These are phyloP conservation scores for Botia kubotai DNA, from an alignment of 2,797 vertebrate species.

Conservation along the genomic window DNA sequence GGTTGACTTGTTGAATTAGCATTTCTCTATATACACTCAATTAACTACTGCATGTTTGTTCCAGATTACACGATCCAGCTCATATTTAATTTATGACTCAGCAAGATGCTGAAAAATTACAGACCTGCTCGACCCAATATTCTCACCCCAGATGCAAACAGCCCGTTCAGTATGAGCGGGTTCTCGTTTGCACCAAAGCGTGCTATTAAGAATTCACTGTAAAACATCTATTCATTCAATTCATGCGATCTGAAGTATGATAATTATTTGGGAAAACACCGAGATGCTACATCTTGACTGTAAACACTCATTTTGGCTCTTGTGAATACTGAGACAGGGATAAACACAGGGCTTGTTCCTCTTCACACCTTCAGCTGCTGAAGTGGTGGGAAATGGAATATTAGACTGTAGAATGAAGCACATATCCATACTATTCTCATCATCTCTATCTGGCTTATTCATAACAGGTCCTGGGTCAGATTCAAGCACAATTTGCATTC, in stretches of 20 bases:
- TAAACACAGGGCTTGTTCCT: conserved; percentile 30
- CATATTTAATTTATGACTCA: conserved; percentile 24
- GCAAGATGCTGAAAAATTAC: conserved; percentile 8
- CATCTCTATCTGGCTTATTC: conserved; percentile 9
- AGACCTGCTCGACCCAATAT: not conserved
- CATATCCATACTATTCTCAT: conserved; percentile 1
- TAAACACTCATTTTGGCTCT: conserved; percentile 45
- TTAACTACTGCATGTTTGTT: conserved; percentile 32
- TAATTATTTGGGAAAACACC: conserved; percentile 45
- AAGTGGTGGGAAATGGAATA: not conserved
- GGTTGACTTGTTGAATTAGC: not conserved
- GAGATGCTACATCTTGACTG: conserved; percentile 5
- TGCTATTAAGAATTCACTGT: conserved; percentile 46
- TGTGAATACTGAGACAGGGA: conserved; percentile 21
- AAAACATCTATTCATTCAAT: conserved; percentile 48
- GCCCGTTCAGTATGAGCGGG: conserved; percentile 2
- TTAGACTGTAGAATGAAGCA: not conserved
- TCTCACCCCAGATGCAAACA: conserved; percentile 17
- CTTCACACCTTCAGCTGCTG: not conserved
- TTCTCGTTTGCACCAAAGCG: conserved; percentile 30
- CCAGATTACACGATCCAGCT: conserved; percentile 4
- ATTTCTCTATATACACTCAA: conserved; percentile 9
- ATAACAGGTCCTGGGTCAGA: conserved; percentile 18
- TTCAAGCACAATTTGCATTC: not conserved
- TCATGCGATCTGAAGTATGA: conserved; percentile 8